Base-by-base conservation (phyloP, 2,888 invertebrate species). In the Yponomeuta cagnagella region DNA sequence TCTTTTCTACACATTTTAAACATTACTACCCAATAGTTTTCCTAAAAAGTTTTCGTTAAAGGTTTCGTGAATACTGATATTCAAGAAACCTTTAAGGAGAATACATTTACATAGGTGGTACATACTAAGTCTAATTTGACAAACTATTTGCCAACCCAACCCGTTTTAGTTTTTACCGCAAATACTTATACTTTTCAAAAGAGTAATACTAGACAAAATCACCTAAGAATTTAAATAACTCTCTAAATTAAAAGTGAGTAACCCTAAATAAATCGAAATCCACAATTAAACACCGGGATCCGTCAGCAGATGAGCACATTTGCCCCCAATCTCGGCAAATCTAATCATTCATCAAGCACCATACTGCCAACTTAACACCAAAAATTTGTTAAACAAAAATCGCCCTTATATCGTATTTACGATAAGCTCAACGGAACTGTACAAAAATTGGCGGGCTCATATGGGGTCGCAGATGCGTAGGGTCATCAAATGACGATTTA, bases 311-410 rank as follows among this genome's bases (percentile, higher is more conserved):
- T 70, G 70, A 70, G 63, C 63, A 43, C 70, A 67, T 52, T 67
- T 31, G 58, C 79, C 78, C 76, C 78, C 79, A 81, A 83, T 81
- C 83, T 84, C 79, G 77, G 80, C 78, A 80, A 81, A 88, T 89
- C 87, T 89, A 87, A 89, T 89, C 88, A 83, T 88, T 81, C 80
- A 85, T 86, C 65, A 65, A 52, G 31, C 48, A 48, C 68, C 52
- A 52, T 9, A 30, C 68, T 31, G 30, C 52, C 48, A 68, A 43
- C 68, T 48, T 68, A 37, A 37, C 84, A 83, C 82, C 80, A 73
- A 74, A 75, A 10, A 23, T 48, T 23, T 23, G 5, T n/a, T 10
- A 1, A 48, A 48, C 48, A 15, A 48, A 68, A 68, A 3, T 15
- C n/a, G 10, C n/a, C 68, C 23, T 43, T 48, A n/a, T 68, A 4